Percentiles rank a stretch among this genome's conserved stretches.
phyloP scores from a whole-genome alignment of 2,888 invertebrate genomes.

The Idaea dimidiata region DNA sequence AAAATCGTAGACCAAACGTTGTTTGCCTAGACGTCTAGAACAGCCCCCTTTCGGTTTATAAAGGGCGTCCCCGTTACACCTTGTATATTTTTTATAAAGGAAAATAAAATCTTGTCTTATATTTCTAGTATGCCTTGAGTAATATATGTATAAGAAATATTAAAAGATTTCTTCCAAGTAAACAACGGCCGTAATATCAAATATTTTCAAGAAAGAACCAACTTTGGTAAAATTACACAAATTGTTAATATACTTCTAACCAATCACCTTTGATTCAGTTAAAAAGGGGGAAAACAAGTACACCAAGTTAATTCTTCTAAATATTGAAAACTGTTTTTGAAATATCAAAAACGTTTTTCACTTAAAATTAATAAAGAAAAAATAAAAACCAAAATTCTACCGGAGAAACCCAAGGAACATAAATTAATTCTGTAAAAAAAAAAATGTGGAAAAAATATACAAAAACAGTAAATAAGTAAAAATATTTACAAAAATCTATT shows the following conservation, averaged over 20 bases:
- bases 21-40: no score
- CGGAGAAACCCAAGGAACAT: slow-evolving; percentile 72
- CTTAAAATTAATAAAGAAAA: slow-evolving; percentile 35
- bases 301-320: slow-evolving; percentile 50
- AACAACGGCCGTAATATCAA: no score
- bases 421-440: slow-evolving; percentile 63
- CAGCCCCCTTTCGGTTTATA: no score
- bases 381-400: slow-evolving; percentile 67
- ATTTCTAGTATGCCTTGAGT: no score
- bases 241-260: neutral
- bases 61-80: no score
- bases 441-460: slow-evolving; percentile 48
- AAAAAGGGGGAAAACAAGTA: slow-evolving; percentile 11
- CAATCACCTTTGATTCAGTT: slow-evolving; percentile 11
- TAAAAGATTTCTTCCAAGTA: no score
- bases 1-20: no score
- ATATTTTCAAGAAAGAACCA: slow-evolving; percentile 42
- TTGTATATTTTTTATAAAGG: no score
- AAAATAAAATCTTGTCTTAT: no score
- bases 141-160: no score
- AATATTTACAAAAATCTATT: slow-evolving; percentile 17
- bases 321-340: slow-evolving; percentile 47
- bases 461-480: slow-evolving; percentile 37
- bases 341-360: slow-evolving; percentile 19
- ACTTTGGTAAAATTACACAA: slow-evolving; percentile 39